Conservation (phyloP, 2,888 invertebrate genomes). For the Diplolepis rosae region DNA sequence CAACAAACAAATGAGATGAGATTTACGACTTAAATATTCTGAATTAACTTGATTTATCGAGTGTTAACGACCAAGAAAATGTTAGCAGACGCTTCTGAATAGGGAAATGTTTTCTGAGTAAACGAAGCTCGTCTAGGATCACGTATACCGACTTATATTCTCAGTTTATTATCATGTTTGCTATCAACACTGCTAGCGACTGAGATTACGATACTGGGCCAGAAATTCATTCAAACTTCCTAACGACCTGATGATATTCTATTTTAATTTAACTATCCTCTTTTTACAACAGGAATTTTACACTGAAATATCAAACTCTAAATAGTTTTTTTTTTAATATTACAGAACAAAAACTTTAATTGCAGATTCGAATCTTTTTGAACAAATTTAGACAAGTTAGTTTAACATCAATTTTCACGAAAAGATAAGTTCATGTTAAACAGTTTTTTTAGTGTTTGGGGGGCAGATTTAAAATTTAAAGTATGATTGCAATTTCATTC, state of each 20-base stretch:
- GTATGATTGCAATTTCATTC: too few species aligned
- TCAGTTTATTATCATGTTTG: constrained; percentile 10
- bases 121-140: background rate
- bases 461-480: too few species aligned
- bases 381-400: too few species aligned
- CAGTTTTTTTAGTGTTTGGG: too few species aligned
- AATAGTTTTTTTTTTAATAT: too few species aligned
- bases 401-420: too few species aligned
- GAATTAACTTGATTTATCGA: constrained; percentile 29
- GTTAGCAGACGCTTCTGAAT: constrained; percentile 15
- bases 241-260: background rate
- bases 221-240: background rate
- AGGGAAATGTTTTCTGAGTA: constrained; percentile 30
- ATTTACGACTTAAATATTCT: background rate
- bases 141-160: background rate
- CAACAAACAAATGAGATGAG: constrained; percentile 3
- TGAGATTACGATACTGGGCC: background rate
- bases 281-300: too few species aligned
- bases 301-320: too few species aligned
- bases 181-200: background rate
- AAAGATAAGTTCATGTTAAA: too few species aligned
- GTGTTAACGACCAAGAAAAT: constrained; percentile 6
- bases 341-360: too few species aligned
- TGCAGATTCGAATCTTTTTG: too few species aligned
- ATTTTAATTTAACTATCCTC: background rate